Conservation (phyloP, 2,113 vertebrate species). For the Tupaia chinensis region DNA sequence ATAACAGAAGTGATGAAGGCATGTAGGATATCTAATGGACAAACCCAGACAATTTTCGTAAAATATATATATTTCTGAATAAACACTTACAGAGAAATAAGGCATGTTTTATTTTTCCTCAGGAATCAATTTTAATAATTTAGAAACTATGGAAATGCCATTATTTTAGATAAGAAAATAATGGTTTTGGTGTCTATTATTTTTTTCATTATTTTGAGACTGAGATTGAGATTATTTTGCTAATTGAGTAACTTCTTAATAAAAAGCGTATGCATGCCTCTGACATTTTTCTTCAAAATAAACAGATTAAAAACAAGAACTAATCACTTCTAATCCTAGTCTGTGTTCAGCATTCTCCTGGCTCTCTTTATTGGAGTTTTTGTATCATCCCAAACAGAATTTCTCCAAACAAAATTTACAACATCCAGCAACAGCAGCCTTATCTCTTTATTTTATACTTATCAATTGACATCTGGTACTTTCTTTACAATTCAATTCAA, state of each 20-base stretch:
- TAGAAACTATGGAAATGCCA: background rate
- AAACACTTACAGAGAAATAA: background rate
- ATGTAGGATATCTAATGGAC: background rate
- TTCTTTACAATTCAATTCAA: background rate
- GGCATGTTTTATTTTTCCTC: background rate
- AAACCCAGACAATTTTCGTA: background rate
- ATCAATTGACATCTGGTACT: background rate
- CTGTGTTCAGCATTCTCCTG: background rate
- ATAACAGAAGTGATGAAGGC: background rate
- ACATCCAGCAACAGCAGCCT: background rate
- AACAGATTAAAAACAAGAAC: background rate
- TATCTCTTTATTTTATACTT: background rate
- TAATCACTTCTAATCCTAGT: background rate
- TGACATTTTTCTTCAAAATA: background rate
- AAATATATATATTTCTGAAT: background rate
- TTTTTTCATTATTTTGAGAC: background rate
- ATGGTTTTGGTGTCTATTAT: background rate
- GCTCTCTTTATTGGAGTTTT: background rate
- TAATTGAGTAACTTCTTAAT: background rate
- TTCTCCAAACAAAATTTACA: background rate
- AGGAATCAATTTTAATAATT: conserved; percentile 10
- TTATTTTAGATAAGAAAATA: background rate
- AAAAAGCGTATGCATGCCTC: background rate
- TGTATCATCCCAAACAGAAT: background rate
- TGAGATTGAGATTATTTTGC: conserved; percentile 10